Conservation (phyloP, 1,140 invertebrate genomes). For the Panagrolaimus sp. region DNA sequence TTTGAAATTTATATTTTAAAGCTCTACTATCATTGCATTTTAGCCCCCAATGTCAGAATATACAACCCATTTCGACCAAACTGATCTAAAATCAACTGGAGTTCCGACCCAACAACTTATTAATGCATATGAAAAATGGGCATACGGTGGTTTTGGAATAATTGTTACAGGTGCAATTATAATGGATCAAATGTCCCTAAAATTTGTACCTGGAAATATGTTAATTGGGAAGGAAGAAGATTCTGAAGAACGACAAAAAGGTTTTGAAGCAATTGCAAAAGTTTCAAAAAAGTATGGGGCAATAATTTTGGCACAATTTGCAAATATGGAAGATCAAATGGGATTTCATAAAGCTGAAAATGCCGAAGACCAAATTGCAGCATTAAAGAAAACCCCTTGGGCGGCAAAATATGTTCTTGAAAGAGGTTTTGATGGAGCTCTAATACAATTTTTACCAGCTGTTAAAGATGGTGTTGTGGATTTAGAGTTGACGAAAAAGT, state of each 20-base stretch:
- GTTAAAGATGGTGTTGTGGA: background rate
- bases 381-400: background rate
- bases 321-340: background rate
- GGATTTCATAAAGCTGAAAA: background rate
- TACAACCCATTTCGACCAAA: background rate
- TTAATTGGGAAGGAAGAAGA: background rate
- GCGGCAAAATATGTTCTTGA: constrained; percentile 2
- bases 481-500: background rate
- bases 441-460: background rate
- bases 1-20: background rate
- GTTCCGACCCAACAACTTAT: background rate
- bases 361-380: background rate
- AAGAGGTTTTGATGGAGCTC: background rate
- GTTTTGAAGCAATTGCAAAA: background rate
- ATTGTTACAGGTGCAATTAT: constrained; percentile 1
- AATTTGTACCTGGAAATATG: background rate
- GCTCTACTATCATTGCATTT: background rate
- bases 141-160: background rate
- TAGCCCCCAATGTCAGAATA: background rate
- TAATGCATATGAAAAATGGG: constrained; percentile 10
- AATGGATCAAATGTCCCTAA: background rate
- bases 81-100: background rate
- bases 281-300: background rate
- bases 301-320: background rate
- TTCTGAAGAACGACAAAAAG: constrained; percentile 10